Conservation (phyloP, 2,888 invertebrate genomes). For the Rosalia funebris region DNA sequence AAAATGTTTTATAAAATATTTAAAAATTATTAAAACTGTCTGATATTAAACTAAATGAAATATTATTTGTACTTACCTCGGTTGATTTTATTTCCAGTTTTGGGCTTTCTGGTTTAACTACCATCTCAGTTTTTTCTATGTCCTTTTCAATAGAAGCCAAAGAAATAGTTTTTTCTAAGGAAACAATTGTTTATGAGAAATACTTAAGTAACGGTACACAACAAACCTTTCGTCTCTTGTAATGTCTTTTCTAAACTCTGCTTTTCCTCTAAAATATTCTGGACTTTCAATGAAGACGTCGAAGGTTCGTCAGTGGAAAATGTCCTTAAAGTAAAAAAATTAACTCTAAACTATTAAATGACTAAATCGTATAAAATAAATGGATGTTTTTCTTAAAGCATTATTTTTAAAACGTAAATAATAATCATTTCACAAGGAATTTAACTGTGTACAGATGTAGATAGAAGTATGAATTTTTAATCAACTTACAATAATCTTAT, state of each 20-base stretch:
- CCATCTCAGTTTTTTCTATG: constrained; percentile 14
- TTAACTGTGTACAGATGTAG: too few relatives aligned
- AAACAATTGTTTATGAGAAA: too few relatives aligned
- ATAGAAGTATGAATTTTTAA: too few relatives aligned
- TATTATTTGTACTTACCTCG: constrained; percentile 24
- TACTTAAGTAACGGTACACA: neutral
- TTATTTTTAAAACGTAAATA: too few relatives aligned
- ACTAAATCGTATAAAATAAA: too few relatives aligned
- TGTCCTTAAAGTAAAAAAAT: constrained; percentile 48
- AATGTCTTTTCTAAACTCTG: constrained; percentile 57
- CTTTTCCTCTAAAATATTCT: constrained; percentile 59
- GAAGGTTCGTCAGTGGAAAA: constrained; percentile 53
- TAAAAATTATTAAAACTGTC: too few relatives aligned
- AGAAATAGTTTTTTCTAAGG: constrained; percentile 15
- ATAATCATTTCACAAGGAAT: too few relatives aligned
- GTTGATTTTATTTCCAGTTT: constrained; percentile 8
- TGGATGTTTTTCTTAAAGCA: too few relatives aligned
- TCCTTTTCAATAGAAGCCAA: constrained; percentile 14
- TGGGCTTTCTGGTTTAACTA: neutral
- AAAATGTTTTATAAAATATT: too few relatives aligned
- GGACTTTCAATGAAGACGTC: constrained; percentile 50
- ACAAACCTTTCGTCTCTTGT: constrained; percentile 53
- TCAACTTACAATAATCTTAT: too few relatives aligned
- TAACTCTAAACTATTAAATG: too few relatives aligned
- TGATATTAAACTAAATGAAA: too few relatives aligned